A percentile compares a stretch with the other conserved stretches of the same genome.
Evolutionary conservation across 1,140 invertebrate species (phyloP).

Genomic region (Neodiprion lecontei): DNA sequence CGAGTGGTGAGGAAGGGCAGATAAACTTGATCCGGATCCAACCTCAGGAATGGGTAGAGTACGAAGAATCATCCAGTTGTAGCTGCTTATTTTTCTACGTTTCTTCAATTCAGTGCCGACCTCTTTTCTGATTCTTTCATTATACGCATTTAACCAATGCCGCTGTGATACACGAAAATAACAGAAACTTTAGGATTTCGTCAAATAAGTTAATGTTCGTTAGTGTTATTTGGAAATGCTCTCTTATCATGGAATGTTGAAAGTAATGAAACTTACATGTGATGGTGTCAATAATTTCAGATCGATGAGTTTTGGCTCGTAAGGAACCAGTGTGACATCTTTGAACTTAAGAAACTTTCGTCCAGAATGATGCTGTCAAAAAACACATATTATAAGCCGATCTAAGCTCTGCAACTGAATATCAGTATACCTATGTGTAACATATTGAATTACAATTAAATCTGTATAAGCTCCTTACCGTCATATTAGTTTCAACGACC

Average conservation of each 20-base stretch:
- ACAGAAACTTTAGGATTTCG: constrained; percentile 2
- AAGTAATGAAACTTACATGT: constrained; percentile 65
- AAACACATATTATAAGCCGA: constrained; percentile 18
- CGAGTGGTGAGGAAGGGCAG: background rate
- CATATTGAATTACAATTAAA: constrained; percentile 8
- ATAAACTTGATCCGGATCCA: constrained; percentile 32
- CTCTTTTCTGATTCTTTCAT: constrained; percentile 71
- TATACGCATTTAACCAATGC: constrained; percentile 81
- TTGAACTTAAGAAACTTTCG: constrained; percentile 75
- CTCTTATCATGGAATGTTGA: constrained; percentile 18
- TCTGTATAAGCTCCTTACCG: constrained; percentile 35
- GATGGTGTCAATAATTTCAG: constrained; percentile 75
- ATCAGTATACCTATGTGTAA: constrained; percentile 16
- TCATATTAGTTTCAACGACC: constrained; percentile 69
- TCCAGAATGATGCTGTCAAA: constrained; percentile 52
- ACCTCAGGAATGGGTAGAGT: constrained; percentile 72
- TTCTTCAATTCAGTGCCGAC: constrained; percentile 76
- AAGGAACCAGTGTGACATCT: constrained; percentile 89
- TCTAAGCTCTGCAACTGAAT: constrained; percentile 7
- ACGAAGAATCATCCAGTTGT: constrained; percentile 83
- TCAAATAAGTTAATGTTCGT: constrained; percentile 15
- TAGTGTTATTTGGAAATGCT: constrained; percentile 18
- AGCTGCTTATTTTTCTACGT: constrained; percentile 71
- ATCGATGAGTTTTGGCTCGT: constrained; percentile 90
- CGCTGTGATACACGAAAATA: constrained; percentile 63